Evolutionary conservation across 2,797 vertebrate genomes (phyloP), one percentile per base, ranked within the genome.

Genomic region (Cuculus canorus): DNA sequence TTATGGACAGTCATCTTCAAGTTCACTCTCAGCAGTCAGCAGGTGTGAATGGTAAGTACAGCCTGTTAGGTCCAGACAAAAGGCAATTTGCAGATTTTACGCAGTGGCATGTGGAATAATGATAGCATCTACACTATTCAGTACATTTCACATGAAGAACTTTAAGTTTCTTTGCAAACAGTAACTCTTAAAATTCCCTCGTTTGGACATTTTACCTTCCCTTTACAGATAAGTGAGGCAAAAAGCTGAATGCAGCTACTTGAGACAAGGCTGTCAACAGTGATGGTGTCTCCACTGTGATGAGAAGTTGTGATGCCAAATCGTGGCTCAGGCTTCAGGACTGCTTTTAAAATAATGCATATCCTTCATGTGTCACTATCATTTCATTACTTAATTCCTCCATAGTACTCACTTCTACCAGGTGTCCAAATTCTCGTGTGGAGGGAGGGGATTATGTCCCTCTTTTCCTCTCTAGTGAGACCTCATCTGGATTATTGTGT

Each of bases 61-160:
- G 70, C 21, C 59, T 39, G 39, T 23, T 77, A 53, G 5, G n/a
- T 59, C 72, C 86, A 79, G 61, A 82, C 54, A 77, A 85, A 90
- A 95, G 76, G 66, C 60, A 85, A 57, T 93, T 75, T 80, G 61
- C 80, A 81, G 93, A 35, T 70, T 84, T 82, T 59, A 50, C 35
- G 32, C 82, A 90, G 72, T 78, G 82, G 59, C 50, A 47, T 60
- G 84, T 60, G 82, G 71, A 63, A 69, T 72, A 91, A 92, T 56
- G 56, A 53, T 47, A 50, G 16, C 86, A n/a, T 78, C 88, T 87
- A 76, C 0, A 0, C 48, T 48, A 4, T 18, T 59, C 66, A 37
- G 43, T 53, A 48, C 18, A 39, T 93, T 91, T 32, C 56, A 18
- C 27, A 19, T 0, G 11, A 88, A 65, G 56, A 21, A n/a, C 59